These are phyloP conservation scores for Manis javanica DNA, from an alignment of 2,797 vertebrate genomes.

Conservation along the genomic window DNA sequence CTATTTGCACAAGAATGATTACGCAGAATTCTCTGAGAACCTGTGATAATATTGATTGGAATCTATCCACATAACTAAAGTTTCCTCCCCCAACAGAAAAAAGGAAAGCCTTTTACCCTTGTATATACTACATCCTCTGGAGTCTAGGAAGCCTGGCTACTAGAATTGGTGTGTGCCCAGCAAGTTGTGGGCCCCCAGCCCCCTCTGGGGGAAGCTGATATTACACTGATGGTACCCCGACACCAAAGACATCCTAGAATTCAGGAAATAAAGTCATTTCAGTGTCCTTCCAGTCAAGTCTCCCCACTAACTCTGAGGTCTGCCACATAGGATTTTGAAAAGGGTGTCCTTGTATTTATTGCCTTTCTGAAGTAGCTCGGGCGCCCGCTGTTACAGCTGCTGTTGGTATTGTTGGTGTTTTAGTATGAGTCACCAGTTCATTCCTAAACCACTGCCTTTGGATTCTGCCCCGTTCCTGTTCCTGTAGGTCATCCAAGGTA, in stretches of 20 bases:
- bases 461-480: not conserved
- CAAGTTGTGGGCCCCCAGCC: not conserved
- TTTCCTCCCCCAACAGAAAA: slow-evolving; percentile 32
- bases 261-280: not conserved
- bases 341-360: not conserved
- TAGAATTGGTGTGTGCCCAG: not conserved
- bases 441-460: not conserved
- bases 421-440: not conserved
- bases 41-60: slow-evolving; percentile 45
- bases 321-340: not conserved
- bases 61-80: not conserved
- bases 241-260: not conserved
- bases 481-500: not conserved
- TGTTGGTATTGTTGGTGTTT: not conserved
- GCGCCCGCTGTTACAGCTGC: not conserved
- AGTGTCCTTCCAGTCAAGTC: not conserved
- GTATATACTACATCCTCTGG: not conserved
- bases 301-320: not conserved
- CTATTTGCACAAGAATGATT: slow-evolving; percentile 32
- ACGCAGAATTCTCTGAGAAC: slow-evolving; percentile 44
- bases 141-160: not conserved
- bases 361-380: not conserved
- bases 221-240: not conserved
- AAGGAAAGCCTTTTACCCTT: not conserved
- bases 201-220: not conserved